These are phyloP conservation scores for Diabrotica undecimpunctata DNA, from an alignment of 1,140 invertebrate species.

Conservation along the genomic window DNA sequence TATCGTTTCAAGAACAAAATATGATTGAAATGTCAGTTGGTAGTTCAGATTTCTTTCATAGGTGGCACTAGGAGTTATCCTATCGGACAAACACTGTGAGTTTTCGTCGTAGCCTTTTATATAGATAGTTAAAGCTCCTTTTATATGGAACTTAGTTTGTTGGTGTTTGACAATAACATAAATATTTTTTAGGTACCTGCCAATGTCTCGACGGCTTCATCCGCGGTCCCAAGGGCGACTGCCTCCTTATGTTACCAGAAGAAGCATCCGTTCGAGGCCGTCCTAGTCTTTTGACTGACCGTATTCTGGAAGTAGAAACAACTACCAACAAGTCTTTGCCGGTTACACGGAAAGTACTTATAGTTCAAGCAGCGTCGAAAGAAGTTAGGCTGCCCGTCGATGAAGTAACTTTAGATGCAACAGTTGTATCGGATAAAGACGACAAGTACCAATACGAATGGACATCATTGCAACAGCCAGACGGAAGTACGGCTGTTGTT, in stretches of 20 bases:
- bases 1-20: too few species aligned
- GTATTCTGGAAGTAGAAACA: slow-evolving; percentile 34
- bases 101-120: too few species aligned
- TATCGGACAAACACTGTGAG: too few species aligned
- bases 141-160: too few species aligned
- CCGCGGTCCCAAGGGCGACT: slow-evolving; percentile 52
- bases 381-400: slow-evolving; percentile 70
- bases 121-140: too few species aligned
- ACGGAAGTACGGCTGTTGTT: slow-evolving; percentile 78
- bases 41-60: too few species aligned
- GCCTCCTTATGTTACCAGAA: slow-evolving; percentile 36
- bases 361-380: slow-evolving; percentile 75
- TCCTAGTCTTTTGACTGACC: slow-evolving; percentile 41
- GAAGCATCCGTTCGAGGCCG: slow-evolving; percentile 33
- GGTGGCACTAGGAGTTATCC: too few species aligned
- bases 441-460: slow-evolving; percentile 84
- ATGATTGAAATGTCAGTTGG: too few species aligned
- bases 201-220: slow-evolving; percentile 60
- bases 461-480: slow-evolving; percentile 79
- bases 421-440: slow-evolving; percentile 64
- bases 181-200: slow-evolving; percentile 56
- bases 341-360: slow-evolving; percentile 59
- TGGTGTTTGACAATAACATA: background rate
- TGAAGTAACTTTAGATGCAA: slow-evolving; percentile 74
- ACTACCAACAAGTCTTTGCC: slow-evolving; percentile 41